Evolutionary conservation across 2,797 vertebrate genomes (phyloP).

Genomic region (Pipistrellus nathusii): DNA sequence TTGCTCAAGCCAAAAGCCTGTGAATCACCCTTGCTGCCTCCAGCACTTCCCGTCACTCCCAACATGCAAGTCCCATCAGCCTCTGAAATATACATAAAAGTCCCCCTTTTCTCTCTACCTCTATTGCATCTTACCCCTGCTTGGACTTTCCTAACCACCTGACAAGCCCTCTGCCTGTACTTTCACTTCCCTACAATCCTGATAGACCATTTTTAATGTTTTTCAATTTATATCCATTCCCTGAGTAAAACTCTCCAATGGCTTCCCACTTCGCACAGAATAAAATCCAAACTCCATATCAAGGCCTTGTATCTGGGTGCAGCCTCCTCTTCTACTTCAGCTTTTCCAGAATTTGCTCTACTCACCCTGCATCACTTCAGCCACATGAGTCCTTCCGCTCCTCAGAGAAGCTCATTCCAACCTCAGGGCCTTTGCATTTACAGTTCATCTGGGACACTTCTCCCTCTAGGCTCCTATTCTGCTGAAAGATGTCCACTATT

Average conservation of each 20-base stretch:
- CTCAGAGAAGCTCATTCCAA: not conserved
- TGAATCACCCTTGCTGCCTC: not conserved
- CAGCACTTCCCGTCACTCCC: too few species aligned
- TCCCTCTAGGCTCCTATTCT: not conserved
- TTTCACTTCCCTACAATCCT: not conserved
- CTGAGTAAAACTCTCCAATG: not conserved
- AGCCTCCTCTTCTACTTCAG: not conserved
- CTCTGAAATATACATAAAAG: not conserved
- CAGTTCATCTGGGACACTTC: not conserved
- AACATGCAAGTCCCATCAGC: not conserved
- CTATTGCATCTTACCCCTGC: fast-evolving
- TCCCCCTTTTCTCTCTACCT: not conserved
- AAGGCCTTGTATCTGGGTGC: not conserved
- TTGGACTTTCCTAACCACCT: not conserved
- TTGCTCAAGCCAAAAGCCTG: not conserved
- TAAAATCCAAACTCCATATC: not conserved
- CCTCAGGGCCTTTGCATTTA: not conserved
- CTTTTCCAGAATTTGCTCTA: not conserved
- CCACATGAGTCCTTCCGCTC: not conserved
- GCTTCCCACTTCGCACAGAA: not conserved
- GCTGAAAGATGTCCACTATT: not conserved
- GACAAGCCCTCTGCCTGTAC: not conserved
- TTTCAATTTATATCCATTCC: not conserved
- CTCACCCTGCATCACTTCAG: not conserved
- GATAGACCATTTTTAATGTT: not conserved